Base-by-base conservation (phyloP, 2,888 invertebrate species). In the Anthrax anthrax region DNA sequence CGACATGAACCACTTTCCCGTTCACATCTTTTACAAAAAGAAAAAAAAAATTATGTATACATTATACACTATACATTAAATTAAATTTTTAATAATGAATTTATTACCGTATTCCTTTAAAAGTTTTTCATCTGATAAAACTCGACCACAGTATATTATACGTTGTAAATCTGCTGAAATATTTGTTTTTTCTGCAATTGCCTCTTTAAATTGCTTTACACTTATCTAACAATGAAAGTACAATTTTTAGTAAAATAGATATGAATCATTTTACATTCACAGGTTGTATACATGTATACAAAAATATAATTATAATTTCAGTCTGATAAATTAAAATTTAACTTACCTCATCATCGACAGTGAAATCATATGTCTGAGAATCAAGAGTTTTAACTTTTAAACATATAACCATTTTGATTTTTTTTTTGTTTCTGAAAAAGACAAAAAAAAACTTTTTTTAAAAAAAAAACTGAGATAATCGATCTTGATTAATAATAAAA, bases 61-160 rank as follows among this genome's bases (percentile, higher is more conserved):
- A 13, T 39, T 18, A 6, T 9, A 16, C 17, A 36, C 3, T 9
- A 37, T 8, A 37, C 6, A 17, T 16, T 17, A 18, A 37, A 17
- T 18, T 18, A 8, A 2, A 10, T 34, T 37, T 34, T 27, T 16
- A 41, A 39, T n/a, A 23, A 44, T 34, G 29, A 23, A 34, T 32
- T 43, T 18, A 18, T 42, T 72, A 86, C 89, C 86, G 70, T 86
- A 90, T 62, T 92, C 89, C 51, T 78, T 76, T 23, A 96, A 74
- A 60, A 78, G 82, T 56, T 83, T 84, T 14, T 86, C 88, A 72
- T 96, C 89, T 60, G 85, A 84, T 43, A 96, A 71, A 23, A 95
- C 91, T 65, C 89, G 75, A n/a, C 96, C 96, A 63, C 89, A 89
- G 64, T 89, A 95, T 57, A 96, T 96, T 37, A 96, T 77, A 48